A percentile compares a stretch with the other conserved stretches of the same genome.
Conservation (phyloP, 2,797 vertebrate genomes). For the Gymnodraco acuticeps region DNA sequence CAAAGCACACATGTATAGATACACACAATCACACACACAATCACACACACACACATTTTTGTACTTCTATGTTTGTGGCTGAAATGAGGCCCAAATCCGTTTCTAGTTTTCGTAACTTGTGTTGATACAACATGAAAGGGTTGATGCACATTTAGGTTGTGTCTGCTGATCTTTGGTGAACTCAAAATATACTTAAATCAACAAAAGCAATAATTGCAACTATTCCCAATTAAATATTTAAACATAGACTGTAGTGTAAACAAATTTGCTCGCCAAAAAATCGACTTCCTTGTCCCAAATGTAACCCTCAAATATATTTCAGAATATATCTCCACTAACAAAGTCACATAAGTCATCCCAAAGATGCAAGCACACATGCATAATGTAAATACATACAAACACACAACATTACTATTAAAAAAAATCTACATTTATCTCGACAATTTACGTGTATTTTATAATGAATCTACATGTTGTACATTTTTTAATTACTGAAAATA, state of each 20-base stretch:
- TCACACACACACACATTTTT: conserved; percentile 6
- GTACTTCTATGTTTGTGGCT: conserved; percentile 42
- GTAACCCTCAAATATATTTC: not conserved
- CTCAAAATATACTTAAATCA: not conserved
- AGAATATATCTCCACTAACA: not conserved
- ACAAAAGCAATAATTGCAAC: not conserved
- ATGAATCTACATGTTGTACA: not conserved
- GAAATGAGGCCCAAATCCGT: not conserved
- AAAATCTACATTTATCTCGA: conserved; percentile 6
- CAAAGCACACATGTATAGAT: conserved; percentile 18
- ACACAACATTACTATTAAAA: conserved; percentile 9
- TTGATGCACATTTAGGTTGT: not conserved
- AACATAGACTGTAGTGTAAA: not conserved
- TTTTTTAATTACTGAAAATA: not conserved
- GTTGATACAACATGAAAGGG: not conserved
- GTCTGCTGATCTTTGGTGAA: not conserved
- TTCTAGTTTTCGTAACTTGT: not conserved
- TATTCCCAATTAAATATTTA: not conserved
- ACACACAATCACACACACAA: conserved; percentile 11
- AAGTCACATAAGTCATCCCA: conserved; percentile 1
- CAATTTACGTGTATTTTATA: not conserved
- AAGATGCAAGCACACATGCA: conserved; percentile 8
- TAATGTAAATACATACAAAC: not conserved
- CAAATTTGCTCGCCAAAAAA: too few species aligned
- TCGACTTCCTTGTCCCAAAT: not conserved